A percentile compares a stretch with the other conserved stretches of the same genome.
Conservation (phyloP, 2,113 vertebrate genomes). For the Eulemur macaco region DNA sequence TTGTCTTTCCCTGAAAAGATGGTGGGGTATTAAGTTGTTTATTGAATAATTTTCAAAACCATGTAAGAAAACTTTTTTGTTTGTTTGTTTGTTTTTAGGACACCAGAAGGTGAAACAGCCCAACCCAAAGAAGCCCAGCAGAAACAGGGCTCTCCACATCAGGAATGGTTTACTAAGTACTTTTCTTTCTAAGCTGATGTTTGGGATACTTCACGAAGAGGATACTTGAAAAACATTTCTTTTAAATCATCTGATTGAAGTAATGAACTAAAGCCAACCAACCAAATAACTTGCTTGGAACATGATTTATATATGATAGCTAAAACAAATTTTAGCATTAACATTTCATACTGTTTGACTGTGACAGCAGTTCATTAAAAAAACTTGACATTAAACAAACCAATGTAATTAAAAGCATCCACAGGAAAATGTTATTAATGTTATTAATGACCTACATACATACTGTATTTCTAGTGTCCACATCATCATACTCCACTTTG, state of each 20-base stretch:
- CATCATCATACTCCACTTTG: neutral
- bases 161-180: conserved; percentile 98
- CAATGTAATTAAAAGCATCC: neutral
- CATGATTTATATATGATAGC: neutral
- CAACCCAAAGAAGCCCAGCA: conserved; percentile 85
- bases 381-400: neutral
- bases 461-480: neutral
- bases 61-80: neutral
- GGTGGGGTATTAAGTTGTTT: neutral
- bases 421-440: neutral
- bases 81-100: conserved; percentile 86
- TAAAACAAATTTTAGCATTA: neutral
- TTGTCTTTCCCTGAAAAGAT: neutral
- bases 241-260: neutral
- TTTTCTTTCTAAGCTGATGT: conserved; percentile 92
- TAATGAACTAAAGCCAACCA: neutral
- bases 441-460: neutral
- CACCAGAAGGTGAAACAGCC: conserved; percentile 85
- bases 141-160: conserved; percentile 87
- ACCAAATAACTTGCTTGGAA: conserved; percentile 26
- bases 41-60: neutral
- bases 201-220: neutral
- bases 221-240: neutral
- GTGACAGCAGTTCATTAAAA: neutral
- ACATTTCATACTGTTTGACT: neutral